phyloP scores from a whole-genome alignment of 2,797 vertebrate species.

The Myotis daubentonii region DNA sequence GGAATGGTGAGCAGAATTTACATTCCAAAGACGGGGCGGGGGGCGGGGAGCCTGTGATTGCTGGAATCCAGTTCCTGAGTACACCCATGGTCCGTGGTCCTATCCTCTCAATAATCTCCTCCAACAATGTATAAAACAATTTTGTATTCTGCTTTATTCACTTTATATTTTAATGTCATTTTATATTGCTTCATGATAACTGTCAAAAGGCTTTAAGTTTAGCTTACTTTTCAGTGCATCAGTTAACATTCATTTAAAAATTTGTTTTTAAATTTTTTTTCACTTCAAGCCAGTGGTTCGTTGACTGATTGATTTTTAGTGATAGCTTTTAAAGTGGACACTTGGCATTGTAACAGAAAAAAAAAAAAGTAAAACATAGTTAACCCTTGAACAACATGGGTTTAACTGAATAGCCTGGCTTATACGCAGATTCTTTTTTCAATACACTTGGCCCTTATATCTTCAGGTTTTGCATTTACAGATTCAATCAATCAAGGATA shows the following conservation, averaged over 20 bases:
- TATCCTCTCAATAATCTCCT: neutral
- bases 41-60: neutral
- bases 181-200: neutral
- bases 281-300: neutral
- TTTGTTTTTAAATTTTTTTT: neutral
- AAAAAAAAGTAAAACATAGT: neutral
- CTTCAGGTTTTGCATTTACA: neutral
- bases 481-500: neutral
- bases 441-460: neutral
- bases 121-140: neutral
- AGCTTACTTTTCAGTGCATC: neutral
- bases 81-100: neutral
- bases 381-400: neutral
- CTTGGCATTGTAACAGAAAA: neutral
- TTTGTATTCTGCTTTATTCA: neutral
- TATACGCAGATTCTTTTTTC: neutral
- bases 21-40: neutral
- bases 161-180: neutral
- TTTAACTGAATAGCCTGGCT: neutral
- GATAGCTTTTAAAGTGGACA: neutral
- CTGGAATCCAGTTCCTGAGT: neutral
- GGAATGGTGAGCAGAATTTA: neutral
- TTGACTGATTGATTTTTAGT: neutral
- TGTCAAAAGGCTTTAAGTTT: neutral
- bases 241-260: neutral